Percentiles rank a stretch among this genome's conserved stretches.
phyloP scores from a whole-genome alignment of 2,113 vertebrate genomes.

The Prochilodus magdalenae region DNA sequence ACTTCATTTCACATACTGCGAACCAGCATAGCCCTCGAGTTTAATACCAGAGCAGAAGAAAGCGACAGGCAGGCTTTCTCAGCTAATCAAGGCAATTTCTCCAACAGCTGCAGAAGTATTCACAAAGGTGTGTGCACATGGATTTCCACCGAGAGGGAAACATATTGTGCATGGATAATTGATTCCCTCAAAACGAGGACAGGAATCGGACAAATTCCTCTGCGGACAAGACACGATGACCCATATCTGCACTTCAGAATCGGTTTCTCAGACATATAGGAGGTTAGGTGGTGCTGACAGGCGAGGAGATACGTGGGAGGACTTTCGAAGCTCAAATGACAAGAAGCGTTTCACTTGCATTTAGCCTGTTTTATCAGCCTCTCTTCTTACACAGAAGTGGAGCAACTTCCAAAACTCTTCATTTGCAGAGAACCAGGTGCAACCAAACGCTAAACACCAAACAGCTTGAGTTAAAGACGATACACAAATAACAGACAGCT shows the following conservation, averaged over 20 bases:
- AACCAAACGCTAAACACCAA: not conserved
- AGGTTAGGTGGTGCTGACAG: slow-evolving; percentile 66
- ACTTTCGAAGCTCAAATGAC: slow-evolving; percentile 63
- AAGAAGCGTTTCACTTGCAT: slow-evolving; percentile 32
- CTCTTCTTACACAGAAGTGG: not conserved
- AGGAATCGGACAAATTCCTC: slow-evolving; percentile 25
- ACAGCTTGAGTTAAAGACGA: not conserved
- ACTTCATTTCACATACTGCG: not conserved
- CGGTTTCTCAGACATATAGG: slow-evolving; percentile 6
- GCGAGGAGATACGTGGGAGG: slow-evolving; percentile 58
- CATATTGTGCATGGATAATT: slow-evolving; percentile 16
- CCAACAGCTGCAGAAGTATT: slow-evolving; percentile 32
- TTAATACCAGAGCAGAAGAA: not conserved
- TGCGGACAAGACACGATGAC: slow-evolving; percentile 61
- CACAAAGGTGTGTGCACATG: slow-evolving; percentile 12
- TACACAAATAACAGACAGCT: too few relatives aligned
- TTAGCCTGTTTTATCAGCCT: not conserved
- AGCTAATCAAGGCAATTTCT: slow-evolving; percentile 24
- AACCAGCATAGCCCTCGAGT: not conserved
- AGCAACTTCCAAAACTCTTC: not conserved
- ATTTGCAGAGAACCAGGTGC: not conserved
- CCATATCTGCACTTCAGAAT: slow-evolving; percentile 67
- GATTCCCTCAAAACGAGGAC: not conserved
- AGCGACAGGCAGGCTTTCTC: not conserved
- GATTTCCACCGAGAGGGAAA: slow-evolving; percentile 6